Percentiles rank a stretch among this genome's conserved stretches.
Evolutionary conservation across 2,113 vertebrate genomes (phyloP).

Genomic region (Gasterosteus nipponicus): DNA sequence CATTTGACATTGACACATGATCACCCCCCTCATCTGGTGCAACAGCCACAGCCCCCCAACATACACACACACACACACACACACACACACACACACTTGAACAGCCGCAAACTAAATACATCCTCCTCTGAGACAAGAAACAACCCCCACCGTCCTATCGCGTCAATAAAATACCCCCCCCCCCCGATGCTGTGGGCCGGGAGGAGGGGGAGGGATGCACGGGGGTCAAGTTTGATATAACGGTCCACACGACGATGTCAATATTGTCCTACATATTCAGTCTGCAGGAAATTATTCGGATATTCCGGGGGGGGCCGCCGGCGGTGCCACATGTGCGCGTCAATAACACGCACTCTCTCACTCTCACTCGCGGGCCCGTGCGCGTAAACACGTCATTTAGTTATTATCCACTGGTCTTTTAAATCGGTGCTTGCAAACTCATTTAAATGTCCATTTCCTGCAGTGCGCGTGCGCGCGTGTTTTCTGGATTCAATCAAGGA

Average conservation of each 20-base stretch:
- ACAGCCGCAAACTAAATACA: background rate
- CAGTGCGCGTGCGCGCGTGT: background rate
- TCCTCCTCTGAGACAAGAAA: background rate
- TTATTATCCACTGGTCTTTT: too few species aligned
- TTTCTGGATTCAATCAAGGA: background rate
- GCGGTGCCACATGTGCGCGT: conserved; percentile 72
- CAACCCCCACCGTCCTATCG: background rate
- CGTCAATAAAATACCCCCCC: background rate
- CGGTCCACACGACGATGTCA: conserved; percentile 16
- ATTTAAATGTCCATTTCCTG: background rate
- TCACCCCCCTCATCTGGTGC: conserved; percentile 6
- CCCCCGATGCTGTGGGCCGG: background rate
- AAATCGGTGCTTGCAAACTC: background rate
- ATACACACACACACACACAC: background rate
- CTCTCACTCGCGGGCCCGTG: background rate
- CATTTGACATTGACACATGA: conserved; percentile 81
- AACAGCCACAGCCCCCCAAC: conserved; percentile 10
- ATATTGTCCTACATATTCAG: conserved; percentile 51
- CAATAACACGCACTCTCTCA: conserved; percentile 52
- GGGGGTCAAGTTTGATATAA: too few species aligned
- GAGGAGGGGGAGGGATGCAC: background rate
- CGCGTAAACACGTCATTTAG: too few species aligned
- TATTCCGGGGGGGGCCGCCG: conserved; percentile 25
- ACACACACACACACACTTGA: background rate
- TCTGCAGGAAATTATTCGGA: background rate